Evolutionary conservation across 2,888 invertebrate genomes (phyloP), one percentile per base, ranked within the genome.

Genomic region (Empis livida): DNA sequence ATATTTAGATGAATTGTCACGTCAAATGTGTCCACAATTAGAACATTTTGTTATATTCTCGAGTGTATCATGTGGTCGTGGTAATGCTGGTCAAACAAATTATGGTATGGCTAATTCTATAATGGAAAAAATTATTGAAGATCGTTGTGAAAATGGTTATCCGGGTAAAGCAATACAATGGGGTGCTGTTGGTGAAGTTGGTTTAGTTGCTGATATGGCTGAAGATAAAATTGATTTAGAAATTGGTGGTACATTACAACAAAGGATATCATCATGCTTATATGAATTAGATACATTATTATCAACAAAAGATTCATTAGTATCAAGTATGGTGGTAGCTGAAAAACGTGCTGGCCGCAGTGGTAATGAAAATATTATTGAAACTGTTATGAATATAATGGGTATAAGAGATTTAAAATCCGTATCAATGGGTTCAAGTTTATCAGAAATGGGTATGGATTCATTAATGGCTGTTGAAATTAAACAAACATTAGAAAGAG

Each of bases 401-500:
- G 76, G 79, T 54, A 73, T 83, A 52, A 74, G 78, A 56, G 82
- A 84, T 59, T 64, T 79, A 60, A 86, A 82, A 67, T 77, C 77
- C 0, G 76, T 81, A 1, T 83, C 84, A 41, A 74, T 78, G 51
- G 79, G 81, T 59, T 76, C 81, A 1, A 79, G 83, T 0, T 71
- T 97, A 2, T 87, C 90, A 2, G 95, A 96, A 64, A 72, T 97
- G 53, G 96, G 96, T 32, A 87, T 97, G 82, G 95, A 97, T 71
- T 95, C 95, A 2, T 81, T 96, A 74, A 95, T 93, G 91, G 91
- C 90, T 0, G 90, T 94, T 0, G 95, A 97, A 70, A 91, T 97
- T 55, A 94, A 94, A 57, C 93, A 94, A 68, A 84, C 85, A 0
- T 67, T 94, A 2, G 93, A 94, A 65, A 74, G 91, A 57, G 89